Conservation (phyloP, 2,113 vertebrate genomes). For the Hiodon tergisus region DNA sequence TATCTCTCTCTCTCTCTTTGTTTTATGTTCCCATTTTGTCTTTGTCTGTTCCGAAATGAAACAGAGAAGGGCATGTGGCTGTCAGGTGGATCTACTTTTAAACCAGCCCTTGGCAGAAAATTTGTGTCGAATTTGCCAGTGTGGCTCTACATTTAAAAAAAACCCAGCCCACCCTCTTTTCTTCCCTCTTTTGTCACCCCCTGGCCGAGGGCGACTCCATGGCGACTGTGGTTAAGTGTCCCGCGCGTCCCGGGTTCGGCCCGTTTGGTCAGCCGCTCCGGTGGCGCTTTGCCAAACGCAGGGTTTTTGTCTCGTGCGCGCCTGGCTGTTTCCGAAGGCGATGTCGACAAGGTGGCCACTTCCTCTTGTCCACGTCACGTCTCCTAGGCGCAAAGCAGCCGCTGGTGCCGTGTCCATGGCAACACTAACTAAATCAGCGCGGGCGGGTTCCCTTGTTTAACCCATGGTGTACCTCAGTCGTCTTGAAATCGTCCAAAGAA, state of each 20-base stretch:
- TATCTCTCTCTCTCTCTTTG: no score
- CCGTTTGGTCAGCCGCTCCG: no score
- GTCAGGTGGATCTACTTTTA: slow-evolving; percentile 5
- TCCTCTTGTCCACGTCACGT: slow-evolving; percentile 1
- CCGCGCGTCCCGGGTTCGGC: no score
- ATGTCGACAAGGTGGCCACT: background rate
- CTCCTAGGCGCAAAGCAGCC: slow-evolving; percentile 4
- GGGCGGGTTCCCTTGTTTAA: slow-evolving; percentile 2
- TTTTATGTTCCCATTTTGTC: no score
- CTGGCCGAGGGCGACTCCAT: background rate
- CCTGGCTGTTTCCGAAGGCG: background rate
- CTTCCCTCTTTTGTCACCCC: background rate
- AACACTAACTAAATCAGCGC: slow-evolving; percentile 19
- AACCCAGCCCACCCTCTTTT: background rate
- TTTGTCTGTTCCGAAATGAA: background rate
- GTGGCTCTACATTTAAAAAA: background rate
- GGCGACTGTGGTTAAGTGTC: no score
- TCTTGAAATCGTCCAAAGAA: background rate
- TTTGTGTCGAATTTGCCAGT: background rate
- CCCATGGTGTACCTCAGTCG: slow-evolving; percentile 1
- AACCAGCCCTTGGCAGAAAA: background rate
- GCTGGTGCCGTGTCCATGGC: slow-evolving; percentile 20
- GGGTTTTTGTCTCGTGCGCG: background rate
- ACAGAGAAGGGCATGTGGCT: background rate
- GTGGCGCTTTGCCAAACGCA: background rate